Evolutionary conservation across 2,888 invertebrate genomes (phyloP).

Genomic region (Nysson spinosus): DNA sequence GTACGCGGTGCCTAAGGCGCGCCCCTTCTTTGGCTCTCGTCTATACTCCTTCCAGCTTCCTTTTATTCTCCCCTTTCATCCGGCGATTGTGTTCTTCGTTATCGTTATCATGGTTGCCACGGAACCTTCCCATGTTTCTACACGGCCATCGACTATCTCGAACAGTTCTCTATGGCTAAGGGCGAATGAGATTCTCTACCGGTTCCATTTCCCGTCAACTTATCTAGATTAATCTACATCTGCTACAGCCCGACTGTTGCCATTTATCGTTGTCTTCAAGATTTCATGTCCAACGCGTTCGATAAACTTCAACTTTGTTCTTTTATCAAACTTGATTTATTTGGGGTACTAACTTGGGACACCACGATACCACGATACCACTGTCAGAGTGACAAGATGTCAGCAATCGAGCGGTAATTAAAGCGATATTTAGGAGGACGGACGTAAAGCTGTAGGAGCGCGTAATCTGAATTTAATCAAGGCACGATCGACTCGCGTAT

Average conservation of each 20-base stretch:
- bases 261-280: no score
- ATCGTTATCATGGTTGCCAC: slow-evolving; percentile 38
- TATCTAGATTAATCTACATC: no score
- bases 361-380: slow-evolving; percentile 3
- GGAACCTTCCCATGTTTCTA: slow-evolving; percentile 21
- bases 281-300: no score
- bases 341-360: slow-evolving; percentile 23
- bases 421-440: slow-evolving; percentile 6
- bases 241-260: no score
- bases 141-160: neutral
- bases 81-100: slow-evolving; percentile 19
- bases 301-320: no score
- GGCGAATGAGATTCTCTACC: neutral
- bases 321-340: no score
- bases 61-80: neutral
- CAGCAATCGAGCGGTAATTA: slow-evolving; percentile 16
- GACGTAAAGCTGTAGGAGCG: slow-evolving; percentile 21
- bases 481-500: slow-evolving; percentile 21
- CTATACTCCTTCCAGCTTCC: neutral
- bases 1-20: neutral
- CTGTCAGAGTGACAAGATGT: slow-evolving; percentile 1
- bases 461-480: slow-evolving; percentile 31
- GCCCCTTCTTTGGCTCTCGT: neutral
- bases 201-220: neutral
- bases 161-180: neutral